phyloP scores from a whole-genome alignment of 2,888 invertebrate species.

The Caenorhabditis doughertyi region DNA sequence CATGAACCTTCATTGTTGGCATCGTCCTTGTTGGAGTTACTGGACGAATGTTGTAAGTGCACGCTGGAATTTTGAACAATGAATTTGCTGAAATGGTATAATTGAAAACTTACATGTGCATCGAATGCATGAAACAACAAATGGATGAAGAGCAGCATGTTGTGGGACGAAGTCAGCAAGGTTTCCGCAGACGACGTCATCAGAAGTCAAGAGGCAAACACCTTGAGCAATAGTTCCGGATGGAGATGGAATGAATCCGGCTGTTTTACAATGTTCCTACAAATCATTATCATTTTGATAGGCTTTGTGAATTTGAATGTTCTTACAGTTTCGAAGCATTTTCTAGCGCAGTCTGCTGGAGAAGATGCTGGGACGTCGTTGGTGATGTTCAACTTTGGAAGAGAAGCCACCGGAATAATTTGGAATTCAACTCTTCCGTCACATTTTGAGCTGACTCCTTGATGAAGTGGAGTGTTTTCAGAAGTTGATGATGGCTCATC shows the following conservation, averaged over 20 bases:
- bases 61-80: slow-evolving; percentile 69
- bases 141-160: slow-evolving; percentile 80
- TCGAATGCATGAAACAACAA: slow-evolving; percentile 81
- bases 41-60: slow-evolving; percentile 78
- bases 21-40: slow-evolving; percentile 71
- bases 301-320: background rate
- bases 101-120: slow-evolving; percentile 75
- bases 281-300: slow-evolving; percentile 16
- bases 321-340: slow-evolving; percentile 78
- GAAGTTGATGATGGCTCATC: slow-evolving; percentile 46
- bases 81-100: background rate
- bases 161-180: slow-evolving; percentile 77
- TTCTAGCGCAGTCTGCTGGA: slow-evolving; percentile 82
- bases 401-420: slow-evolving; percentile 75
- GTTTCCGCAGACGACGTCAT: slow-evolving; percentile 74
- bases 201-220: slow-evolving; percentile 81
- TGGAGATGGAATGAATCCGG: slow-evolving; percentile 81
- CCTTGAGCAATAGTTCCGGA: slow-evolving; percentile 76
- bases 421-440: slow-evolving; percentile 82
- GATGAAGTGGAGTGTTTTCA: slow-evolving; percentile 26
- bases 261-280: slow-evolving; percentile 78
- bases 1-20: slow-evolving; percentile 73
- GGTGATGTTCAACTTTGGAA: slow-evolving; percentile 80
- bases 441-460: slow-evolving; percentile 65
- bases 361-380: slow-evolving; percentile 81